Base-by-base conservation (phyloP, 1,140 invertebrate species). In the Lordiphosa collinella region DNA sequence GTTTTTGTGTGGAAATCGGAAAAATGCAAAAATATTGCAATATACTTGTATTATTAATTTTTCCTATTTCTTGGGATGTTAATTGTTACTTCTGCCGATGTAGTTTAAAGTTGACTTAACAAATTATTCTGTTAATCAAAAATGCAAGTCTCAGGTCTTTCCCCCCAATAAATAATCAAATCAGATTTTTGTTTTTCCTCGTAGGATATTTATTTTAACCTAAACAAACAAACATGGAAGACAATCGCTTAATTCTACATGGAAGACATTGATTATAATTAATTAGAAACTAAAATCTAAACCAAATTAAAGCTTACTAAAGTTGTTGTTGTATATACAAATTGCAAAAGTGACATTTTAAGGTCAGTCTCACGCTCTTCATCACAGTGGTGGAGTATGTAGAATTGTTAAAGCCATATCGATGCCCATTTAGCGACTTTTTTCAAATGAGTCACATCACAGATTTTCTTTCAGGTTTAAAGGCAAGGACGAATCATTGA, bases 261-360 rank as follows among this genome's bases (percentile, higher is more conserved):
- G 79, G 72, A 84, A 84, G 78, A 84, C 79, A 84, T 65, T 84
- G 72, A 84, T 84, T 62, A 56, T 3, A 34, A 10, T 48, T 48
- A 48, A 12, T n/a, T 37, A 60, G 18, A 32, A 29, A 32, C 41
- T 78, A 61, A 2, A 31, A 32, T 35, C 43, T 51, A 43, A 18
- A 2, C 16, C 31, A 46, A 25, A 6, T 66, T 60, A 73, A 48
- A 55, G 41, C 56, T 49, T 50, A 55, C 13, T 48, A 47, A 38
- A 48, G 35, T 7, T 29, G 11, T 66, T 56, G 1, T 36, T 47
- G 22, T 12, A 44, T 63, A 54, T 66, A 38, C 65, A 50, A 60
- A 78, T 65, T 67, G 51, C 50, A 57, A 47, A 55, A 59, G 57
- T 44, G 38, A 35, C 35, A 48, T 37, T 14, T 40, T 10, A 18